Evolutionary conservation across 2,797 vertebrate species (phyloP), one percentile per base, ranked within the genome.

Genomic region (Megaceryle alcyon): DNA sequence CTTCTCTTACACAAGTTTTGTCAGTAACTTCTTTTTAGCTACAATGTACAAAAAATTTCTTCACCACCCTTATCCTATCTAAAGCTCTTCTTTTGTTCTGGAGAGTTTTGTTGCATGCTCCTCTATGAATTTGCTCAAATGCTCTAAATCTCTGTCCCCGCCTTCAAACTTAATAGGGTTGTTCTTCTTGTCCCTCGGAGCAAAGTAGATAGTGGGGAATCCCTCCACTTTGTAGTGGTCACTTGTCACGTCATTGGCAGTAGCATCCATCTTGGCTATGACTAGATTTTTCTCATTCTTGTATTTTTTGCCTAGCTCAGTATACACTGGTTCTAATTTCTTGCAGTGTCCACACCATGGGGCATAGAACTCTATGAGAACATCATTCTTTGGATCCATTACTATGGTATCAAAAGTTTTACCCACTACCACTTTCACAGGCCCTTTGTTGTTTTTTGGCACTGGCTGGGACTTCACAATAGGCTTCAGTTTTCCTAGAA

Each of bases 311-410:
- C 97, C 99, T 84, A 99, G 97, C 64, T 98, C 98, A 3, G 98
- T 81, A 61, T 99, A 99, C 14, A 99, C 97, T 0, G 99, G 99
- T 80, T 99, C 99, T 75, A 99, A 78, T 91, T 99, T 98, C 97
- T 99, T 99, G 97, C 99, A 99, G 96, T 99, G 99, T 69, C 99
- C 99, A 6, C 99, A 99, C 99, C 99, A 99, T 0, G 99, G 99
- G 1, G 99, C 99, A 4, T 99, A 99, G 96, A 99, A 99, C 97
- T 99, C 99, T 1, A 99, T 98, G 14, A 99, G 98, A 92, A 99
- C 99, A 9, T 99, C 99, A 51, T 99, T 99, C 92, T 98, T 97
- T 54, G 98, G 92, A 88, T 99, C 99, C 99, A 99, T 98, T 92
- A 99, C 99, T 8, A 99, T 98, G 7, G 99, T 96, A 5, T 99